Evolutionary conservation across 2,113 vertebrate species (phyloP).

Genomic region (Chaetodon auriga): DNA sequence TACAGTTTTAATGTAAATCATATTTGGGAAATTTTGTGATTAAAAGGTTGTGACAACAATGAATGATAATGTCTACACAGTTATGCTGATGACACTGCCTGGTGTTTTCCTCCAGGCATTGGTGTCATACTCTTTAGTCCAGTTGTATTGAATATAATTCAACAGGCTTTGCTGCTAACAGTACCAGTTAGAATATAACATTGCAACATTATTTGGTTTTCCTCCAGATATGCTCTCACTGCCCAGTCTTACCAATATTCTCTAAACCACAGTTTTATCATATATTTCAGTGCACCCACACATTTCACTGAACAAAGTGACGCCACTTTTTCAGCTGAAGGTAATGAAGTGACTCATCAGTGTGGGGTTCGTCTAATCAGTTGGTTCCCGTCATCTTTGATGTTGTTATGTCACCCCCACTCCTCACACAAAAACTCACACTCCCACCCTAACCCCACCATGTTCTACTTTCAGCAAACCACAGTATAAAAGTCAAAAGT

Average conservation of each 20-base stretch:
- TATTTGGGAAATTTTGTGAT: no score
- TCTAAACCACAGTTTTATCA: slow-evolving; percentile 28
- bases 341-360: slow-evolving; percentile 48
- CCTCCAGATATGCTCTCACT: background rate
- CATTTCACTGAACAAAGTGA: slow-evolving; percentile 19
- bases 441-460: background rate
- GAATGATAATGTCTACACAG: background rate
- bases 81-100: no score
- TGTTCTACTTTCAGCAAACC: slow-evolving; percentile 38
- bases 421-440: slow-evolving; percentile 25
- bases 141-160: background rate
- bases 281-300: slow-evolving; percentile 33
- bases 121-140: background rate
- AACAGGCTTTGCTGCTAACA: background rate
- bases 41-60: background rate
- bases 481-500: background rate
- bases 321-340: background rate
- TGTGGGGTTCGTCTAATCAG: slow-evolving; percentile 11
- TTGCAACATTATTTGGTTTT: no score
- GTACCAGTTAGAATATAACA: background rate
- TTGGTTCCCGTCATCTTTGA: slow-evolving; percentile 52
- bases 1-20: no score
- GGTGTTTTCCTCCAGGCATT: no score
- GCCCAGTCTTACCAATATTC: background rate
- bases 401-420: slow-evolving; percentile 33